Evolutionary conservation across 2,888 invertebrate species (phyloP).

Genomic region (Drosophila fulvimacula): DNA sequence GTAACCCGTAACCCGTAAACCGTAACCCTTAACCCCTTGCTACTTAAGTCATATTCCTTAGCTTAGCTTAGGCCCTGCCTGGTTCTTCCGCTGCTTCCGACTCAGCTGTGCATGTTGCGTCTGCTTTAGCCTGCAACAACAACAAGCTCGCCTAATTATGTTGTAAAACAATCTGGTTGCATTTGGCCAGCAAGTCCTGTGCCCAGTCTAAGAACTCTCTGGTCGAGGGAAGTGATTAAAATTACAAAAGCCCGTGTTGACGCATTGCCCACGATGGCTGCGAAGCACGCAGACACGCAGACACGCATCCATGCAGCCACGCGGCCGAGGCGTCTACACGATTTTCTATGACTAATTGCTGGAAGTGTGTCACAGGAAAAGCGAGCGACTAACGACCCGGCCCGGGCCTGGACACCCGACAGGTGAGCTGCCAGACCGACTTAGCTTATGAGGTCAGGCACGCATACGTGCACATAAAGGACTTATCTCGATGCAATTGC

Average conservation of each 20-base stretch:
- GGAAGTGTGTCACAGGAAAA: slow-evolving; percentile 81
- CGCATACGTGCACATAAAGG: slow-evolving; percentile 44
- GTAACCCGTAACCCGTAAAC: no score
- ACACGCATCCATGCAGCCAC: slow-evolving; percentile 71
- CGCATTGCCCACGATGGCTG: slow-evolving; percentile 67
- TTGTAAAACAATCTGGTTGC: slow-evolving; percentile 76
- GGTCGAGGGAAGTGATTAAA: slow-evolving; percentile 73
- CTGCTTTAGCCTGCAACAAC: slow-evolving; percentile 47
- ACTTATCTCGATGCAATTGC: slow-evolving; percentile 70
- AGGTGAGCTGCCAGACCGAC: slow-evolving; percentile 34
- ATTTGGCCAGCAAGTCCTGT: slow-evolving; percentile 35
- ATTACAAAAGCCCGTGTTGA: slow-evolving; percentile 72
- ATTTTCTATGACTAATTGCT: slow-evolving; percentile 82
- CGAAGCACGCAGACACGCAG: slow-evolving; percentile 71
- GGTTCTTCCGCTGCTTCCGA: neutral
- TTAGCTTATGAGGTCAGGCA: slow-evolving; percentile 68
- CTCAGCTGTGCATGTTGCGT: slow-evolving; percentile 38
- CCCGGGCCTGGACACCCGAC: slow-evolving; percentile 10
- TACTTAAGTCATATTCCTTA: neutral
- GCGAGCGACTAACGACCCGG: slow-evolving; percentile 45
- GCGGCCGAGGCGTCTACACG: slow-evolving; percentile 73
- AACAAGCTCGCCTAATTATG: slow-evolving; percentile 71
- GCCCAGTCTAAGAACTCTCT: slow-evolving; percentile 44
- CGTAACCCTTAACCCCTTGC: neutral
- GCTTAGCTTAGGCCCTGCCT: neutral